Conservation (phyloP, 2,113 vertebrate species). For the Ursus arctos region DNA sequence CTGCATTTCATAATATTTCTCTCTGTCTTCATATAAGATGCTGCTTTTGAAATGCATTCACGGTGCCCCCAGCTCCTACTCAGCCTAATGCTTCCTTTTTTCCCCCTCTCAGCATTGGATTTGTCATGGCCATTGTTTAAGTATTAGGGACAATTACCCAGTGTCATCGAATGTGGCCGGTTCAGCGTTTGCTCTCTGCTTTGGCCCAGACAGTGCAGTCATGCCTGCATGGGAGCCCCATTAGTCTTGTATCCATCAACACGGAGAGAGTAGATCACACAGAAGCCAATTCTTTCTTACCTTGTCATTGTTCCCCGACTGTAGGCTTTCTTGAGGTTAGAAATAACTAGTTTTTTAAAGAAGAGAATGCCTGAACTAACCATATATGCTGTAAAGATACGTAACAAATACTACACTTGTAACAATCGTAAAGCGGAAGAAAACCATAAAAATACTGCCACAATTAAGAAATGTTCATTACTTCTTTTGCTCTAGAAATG, state of each 20-base stretch:
- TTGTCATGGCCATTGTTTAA: constrained; percentile 32
- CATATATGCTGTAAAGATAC: background rate
- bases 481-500: background rate
- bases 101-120: background rate
- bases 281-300: background rate
- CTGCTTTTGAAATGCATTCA: background rate
- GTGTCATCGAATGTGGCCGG: background rate
- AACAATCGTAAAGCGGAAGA: background rate
- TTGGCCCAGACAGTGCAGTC: background rate
- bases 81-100: background rate
- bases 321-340: background rate
- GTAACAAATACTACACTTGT: background rate
- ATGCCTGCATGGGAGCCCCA: background rate
- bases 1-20: background rate
- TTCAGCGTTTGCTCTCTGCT: background rate
- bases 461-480: background rate
- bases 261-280: background rate
- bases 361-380: background rate
- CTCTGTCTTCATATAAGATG: background rate
- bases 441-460: background rate
- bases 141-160: background rate
- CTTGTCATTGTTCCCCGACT: constrained; percentile 14
- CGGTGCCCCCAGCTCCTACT: background rate
- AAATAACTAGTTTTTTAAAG: constrained; percentile 27
- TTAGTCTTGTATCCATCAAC: background rate